These are phyloP conservation scores for Nannospalax galili DNA, from an alignment of 2,113 vertebrate genomes.

Conservation along the genomic window DNA sequence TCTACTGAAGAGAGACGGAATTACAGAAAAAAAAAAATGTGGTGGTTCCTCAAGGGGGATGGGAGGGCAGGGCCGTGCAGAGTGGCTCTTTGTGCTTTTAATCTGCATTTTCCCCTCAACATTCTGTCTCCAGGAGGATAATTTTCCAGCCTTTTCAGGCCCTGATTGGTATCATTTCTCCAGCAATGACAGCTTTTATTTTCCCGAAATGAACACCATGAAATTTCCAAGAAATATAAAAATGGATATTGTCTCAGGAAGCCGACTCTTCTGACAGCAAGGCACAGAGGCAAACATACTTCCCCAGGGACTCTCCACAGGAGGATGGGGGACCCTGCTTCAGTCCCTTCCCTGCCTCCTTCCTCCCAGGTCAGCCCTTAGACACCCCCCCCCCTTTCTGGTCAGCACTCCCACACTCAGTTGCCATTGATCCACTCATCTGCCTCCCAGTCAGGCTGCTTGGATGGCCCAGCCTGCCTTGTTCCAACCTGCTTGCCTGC, in stretches of 20 bases:
- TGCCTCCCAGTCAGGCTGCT: neutral
- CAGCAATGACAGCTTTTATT: slow-evolving; percentile 91
- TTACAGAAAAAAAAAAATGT: slow-evolving; percentile 86
- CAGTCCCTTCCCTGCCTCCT: neutral
- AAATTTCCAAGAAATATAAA: slow-evolving; percentile 90
- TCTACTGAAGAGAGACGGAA: slow-evolving; percentile 85
- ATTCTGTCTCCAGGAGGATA: slow-evolving; percentile 88
- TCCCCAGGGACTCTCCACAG: neutral
- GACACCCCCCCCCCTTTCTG: neutral
- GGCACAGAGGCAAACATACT: neutral
- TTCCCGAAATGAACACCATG: slow-evolving; percentile 88
- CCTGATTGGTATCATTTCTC: slow-evolving; percentile 91
- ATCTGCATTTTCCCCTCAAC: slow-evolving; percentile 87
- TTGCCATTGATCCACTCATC: neutral
- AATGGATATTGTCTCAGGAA: slow-evolving; percentile 84
- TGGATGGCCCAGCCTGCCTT: neutral
- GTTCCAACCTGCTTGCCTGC: neutral
- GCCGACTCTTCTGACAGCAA: slow-evolving; percentile 39
- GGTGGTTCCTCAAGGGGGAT: slow-evolving; percentile 86
- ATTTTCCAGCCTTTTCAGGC: slow-evolving; percentile 90
- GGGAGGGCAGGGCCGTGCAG: slow-evolving; percentile 84
- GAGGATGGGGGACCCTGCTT: too few species aligned
- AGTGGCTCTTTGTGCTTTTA: slow-evolving; percentile 90
- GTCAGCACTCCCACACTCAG: neutral
- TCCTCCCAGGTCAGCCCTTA: neutral